Evolutionary conservation across 2,113 vertebrate genomes (phyloP).

Genomic region (Callaeas wilsoni): DNA sequence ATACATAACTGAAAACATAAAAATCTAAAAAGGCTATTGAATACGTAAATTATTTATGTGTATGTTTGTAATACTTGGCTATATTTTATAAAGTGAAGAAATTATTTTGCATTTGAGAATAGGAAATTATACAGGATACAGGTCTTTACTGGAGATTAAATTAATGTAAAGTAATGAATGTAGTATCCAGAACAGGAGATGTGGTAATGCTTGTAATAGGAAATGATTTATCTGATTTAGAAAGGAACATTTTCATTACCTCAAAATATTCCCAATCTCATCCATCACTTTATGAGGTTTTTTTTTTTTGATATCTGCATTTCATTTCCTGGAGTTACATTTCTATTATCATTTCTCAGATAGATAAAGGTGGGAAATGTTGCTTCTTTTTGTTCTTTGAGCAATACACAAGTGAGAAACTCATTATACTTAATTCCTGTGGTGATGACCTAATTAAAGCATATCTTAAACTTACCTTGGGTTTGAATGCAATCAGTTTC

Average conservation of each 20-base stretch:
- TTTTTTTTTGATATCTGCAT: background rate
- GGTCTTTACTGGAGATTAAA: background rate
- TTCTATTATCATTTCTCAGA: background rate
- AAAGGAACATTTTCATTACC: background rate
- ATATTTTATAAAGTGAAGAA: background rate
- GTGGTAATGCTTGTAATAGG: background rate
- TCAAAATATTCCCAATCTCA: background rate
- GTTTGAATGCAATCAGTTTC: conserved; percentile 98
- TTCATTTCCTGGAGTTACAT: background rate
- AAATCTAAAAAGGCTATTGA: background rate
- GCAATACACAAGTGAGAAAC: conserved; percentile 1
- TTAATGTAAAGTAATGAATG: background rate
- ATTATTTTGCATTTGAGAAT: background rate
- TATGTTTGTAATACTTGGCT: background rate
- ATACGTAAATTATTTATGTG: background rate
- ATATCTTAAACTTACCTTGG: conserved; percentile 83
- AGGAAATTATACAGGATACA: background rate
- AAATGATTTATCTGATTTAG: background rate
- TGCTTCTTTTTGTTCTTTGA: background rate
- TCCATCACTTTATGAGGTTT: background rate
- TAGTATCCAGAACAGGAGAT: background rate
- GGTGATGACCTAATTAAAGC: conserved; percentile 14
- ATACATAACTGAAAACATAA: background rate
- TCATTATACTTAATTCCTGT: background rate
- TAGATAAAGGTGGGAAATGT: background rate